Conservation (phyloP, 2,888 invertebrate genomes). For the Nomada ruficornis region DNA sequence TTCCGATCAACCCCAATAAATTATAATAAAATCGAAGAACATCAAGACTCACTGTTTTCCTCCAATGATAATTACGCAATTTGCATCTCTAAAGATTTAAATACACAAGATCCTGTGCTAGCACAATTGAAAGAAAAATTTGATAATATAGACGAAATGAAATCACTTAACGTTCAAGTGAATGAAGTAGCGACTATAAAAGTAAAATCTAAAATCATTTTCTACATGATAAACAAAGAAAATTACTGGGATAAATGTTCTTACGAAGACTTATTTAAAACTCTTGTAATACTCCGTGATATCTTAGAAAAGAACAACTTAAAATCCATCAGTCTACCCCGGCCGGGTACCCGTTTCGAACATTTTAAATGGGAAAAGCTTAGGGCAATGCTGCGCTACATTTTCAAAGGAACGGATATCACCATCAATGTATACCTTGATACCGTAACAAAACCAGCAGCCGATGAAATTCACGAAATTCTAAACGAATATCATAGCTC, state of each 20-base stretch:
- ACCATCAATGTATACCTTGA: not conserved
- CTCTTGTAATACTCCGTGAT: not conserved
- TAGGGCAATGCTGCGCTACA: slow-evolving; percentile 6
- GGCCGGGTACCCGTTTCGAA: not conserved
- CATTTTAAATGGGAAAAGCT: slow-evolving; percentile 5
- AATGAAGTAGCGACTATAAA: not conserved
- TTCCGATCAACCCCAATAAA: too few species aligned
- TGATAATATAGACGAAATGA: too few species aligned
- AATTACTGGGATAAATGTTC: not conserved
- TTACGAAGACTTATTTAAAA: slow-evolving; percentile 1
- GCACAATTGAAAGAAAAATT: too few species aligned
- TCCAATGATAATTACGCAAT: too few species aligned
- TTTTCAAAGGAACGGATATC: not conserved
- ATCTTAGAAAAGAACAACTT: too few species aligned
- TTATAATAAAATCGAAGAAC: too few species aligned
- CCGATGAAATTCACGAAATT: not conserved
- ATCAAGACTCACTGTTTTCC: not conserved
- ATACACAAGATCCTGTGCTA: too few species aligned
- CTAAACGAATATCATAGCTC: not conserved
- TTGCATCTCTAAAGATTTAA: too few species aligned
- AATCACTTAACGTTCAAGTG: too few species aligned
- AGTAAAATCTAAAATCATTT: not conserved
- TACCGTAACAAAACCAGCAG: not conserved
- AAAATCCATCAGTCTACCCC: slow-evolving; percentile 1
- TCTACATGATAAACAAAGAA: too few species aligned